Evolutionary conservation across 2,797 vertebrate species (phyloP).

Genomic region (Ptychadena robeensis): DNA sequence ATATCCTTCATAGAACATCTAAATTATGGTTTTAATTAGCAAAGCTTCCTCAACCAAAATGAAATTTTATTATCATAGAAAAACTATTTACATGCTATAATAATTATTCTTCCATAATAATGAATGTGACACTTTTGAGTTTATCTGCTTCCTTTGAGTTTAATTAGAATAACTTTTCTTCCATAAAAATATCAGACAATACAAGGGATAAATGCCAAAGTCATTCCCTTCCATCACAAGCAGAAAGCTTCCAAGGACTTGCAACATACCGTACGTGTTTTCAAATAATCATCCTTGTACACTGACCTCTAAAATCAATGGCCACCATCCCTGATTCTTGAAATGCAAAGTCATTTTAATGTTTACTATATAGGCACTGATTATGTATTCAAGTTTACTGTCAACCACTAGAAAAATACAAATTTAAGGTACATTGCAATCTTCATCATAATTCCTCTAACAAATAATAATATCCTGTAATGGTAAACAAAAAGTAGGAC

Average conservation of each 20-base stretch:
- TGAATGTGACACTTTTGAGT: conserved; percentile 3
- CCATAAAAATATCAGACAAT: not conserved
- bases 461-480: not conserved
- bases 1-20: conserved; percentile 26
- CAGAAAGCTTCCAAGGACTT: too few species aligned
- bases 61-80: not conserved
- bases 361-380: not conserved
- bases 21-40: conserved; percentile 4
- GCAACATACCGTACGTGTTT: not conserved
- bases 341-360: not conserved
- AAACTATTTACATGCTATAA: conserved; percentile 24
- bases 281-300: not conserved
- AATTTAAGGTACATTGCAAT: not conserved
- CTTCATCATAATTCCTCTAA: not conserved
- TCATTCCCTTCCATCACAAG: not conserved
- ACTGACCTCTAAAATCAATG: not conserved
- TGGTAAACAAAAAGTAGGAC: not conserved
- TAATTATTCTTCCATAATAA: not conserved
- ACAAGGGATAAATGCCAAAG: not conserved
- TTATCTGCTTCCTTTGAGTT: conserved; percentile 3
- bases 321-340: not conserved
- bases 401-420: not conserved
- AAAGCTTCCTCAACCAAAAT: not conserved
- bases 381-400: not conserved
- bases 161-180: not conserved